A percentile compares a stretch with the other conserved stretches of the same genome.
These are phyloP conservation scores for Orthosia cruda DNA, from an alignment of 2,888 invertebrate species.

Conservation along the genomic window DNA sequence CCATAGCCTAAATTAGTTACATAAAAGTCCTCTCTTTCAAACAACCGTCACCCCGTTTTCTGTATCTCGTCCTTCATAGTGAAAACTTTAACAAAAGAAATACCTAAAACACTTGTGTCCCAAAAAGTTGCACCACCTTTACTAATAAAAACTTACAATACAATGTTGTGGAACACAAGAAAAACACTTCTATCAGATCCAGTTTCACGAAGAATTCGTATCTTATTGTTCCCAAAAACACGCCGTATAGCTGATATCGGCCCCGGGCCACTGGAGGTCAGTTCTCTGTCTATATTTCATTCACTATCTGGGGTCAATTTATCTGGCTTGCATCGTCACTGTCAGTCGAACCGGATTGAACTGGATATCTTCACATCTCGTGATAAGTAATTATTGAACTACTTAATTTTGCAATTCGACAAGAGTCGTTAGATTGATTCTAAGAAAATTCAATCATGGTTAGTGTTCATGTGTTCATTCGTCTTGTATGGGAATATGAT, in stretches of 20 bases:
- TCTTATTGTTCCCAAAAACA: slow-evolving; percentile 51
- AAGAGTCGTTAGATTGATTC: background rate
- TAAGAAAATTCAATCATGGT: background rate
- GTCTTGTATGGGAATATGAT: background rate
- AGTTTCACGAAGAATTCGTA: slow-evolving; percentile 16
- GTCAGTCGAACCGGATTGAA: slow-evolving; percentile 46
- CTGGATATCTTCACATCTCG: slow-evolving; percentile 37
- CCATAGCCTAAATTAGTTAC: too few relatives aligned
- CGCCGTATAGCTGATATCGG: slow-evolving; percentile 62
- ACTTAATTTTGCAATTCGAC: slow-evolving; percentile 19
- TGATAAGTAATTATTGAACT: slow-evolving; percentile 19
- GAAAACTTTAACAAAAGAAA: background rate
- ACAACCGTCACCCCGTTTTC: too few relatives aligned
- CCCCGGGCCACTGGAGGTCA: slow-evolving; percentile 54
- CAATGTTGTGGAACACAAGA: slow-evolving; percentile 15
- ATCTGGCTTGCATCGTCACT: slow-evolving; percentile 48
- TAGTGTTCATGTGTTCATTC: background rate
- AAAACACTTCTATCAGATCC: slow-evolving; percentile 17
- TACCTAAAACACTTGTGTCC: background rate
- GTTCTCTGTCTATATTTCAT: slow-evolving; percentile 54
- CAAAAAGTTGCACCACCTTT: background rate
- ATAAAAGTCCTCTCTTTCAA: too few relatives aligned
- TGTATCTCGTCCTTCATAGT: too few relatives aligned
- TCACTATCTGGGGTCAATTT: slow-evolving; percentile 66
- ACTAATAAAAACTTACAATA: background rate